Evolutionary conservation across 2,797 vertebrate genomes (phyloP).

Genomic region (Meriones psammophilus): DNA sequence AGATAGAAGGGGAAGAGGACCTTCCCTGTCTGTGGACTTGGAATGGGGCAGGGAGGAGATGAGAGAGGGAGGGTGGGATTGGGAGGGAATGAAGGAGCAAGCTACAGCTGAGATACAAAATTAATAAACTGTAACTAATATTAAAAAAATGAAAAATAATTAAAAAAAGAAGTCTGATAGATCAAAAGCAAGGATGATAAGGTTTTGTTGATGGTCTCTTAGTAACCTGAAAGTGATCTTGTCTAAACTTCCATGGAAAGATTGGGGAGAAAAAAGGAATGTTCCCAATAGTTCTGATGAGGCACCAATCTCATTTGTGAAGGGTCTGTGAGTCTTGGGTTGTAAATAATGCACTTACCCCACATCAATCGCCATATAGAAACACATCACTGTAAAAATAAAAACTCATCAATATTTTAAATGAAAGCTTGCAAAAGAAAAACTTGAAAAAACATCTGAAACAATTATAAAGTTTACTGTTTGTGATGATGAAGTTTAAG

Average conservation of each 20-base stretch:
- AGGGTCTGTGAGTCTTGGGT: background rate
- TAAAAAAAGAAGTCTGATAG: background rate
- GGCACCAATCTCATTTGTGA: background rate
- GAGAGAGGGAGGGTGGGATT: too few relatives aligned
- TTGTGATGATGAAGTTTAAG: slow-evolving; percentile 11
- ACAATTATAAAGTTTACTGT: background rate
- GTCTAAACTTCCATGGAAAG: background rate
- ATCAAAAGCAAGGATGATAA: background rate
- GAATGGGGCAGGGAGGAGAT: too few relatives aligned
- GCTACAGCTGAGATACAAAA: too few relatives aligned
- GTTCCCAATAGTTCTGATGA: background rate
- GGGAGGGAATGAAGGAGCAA: too few relatives aligned
- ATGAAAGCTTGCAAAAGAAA: background rate
- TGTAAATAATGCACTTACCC: background rate
- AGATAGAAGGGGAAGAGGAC: too few relatives aligned
- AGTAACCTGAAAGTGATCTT: background rate
- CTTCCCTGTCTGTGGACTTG: too few relatives aligned
- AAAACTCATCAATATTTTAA: background rate
- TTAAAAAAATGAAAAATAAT: too few relatives aligned
- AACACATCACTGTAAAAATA: background rate
- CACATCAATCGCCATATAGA: background rate
- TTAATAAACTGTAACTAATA: too few relatives aligned
- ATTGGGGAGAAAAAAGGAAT: accelerated
- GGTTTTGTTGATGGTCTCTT: background rate
- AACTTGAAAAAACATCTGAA: background rate